These are phyloP conservation scores for Mustela lutreola DNA, from an alignment of 2,113 vertebrate genomes.

Conservation along the genomic window DNA sequence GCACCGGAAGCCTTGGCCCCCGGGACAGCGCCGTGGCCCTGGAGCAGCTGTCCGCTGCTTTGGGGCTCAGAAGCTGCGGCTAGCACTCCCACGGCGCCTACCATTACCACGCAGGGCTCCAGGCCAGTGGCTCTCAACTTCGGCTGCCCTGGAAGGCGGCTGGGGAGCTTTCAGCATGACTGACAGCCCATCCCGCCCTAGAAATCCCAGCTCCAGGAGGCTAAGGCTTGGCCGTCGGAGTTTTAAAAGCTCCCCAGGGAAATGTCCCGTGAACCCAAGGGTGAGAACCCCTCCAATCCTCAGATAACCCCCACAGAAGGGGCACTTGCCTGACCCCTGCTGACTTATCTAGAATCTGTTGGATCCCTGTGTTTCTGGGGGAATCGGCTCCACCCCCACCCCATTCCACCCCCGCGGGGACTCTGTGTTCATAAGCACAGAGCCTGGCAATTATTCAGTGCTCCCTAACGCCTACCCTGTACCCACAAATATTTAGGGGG, in stretches of 20 bases:
- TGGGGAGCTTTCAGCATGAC: neutral
- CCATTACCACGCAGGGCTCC: neutral
- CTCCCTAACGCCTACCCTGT: neutral
- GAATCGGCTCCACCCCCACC: accelerated
- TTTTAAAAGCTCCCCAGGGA: neutral
- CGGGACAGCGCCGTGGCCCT: too few species aligned
- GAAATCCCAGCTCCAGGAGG: neutral
- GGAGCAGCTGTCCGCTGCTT: neutral
- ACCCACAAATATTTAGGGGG: neutral
- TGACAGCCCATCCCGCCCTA: neutral
- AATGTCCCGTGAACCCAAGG: neutral
- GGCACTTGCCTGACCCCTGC: neutral
- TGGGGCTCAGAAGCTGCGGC: neutral
- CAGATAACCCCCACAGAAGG: too few species aligned
- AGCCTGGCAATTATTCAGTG: neutral
- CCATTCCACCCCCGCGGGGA: accelerated
- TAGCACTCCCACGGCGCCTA: accelerated
- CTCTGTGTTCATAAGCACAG: neutral
- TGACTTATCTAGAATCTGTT: too few species aligned
- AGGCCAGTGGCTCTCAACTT: accelerated
- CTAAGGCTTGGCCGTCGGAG: accelerated
- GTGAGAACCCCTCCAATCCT: accelerated
- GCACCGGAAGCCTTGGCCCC: too few species aligned
- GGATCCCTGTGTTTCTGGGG: accelerated
- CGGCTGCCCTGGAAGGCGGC: accelerated